phyloP scores from a whole-genome alignment of 1,140 invertebrate genomes.

The Hermatobates lingyangjiaoensis region DNA sequence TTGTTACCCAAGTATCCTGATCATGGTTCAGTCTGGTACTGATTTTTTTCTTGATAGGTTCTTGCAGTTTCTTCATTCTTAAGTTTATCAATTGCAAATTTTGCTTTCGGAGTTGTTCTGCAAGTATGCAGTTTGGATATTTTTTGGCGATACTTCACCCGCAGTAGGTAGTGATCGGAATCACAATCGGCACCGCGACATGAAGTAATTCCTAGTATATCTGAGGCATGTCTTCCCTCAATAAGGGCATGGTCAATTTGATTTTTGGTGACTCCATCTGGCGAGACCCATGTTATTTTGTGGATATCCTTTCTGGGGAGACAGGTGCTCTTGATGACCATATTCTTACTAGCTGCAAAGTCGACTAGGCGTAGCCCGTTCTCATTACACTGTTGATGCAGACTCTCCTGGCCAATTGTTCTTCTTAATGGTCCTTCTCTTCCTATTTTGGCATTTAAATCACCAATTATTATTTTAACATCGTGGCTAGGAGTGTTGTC shows the following conservation, averaged over 20 bases:
- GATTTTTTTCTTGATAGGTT: not conserved
- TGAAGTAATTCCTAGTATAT: not conserved
- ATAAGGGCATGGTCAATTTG: conserved; percentile 16
- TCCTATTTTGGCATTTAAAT: too few relatives aligned
- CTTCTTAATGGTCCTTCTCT: conserved; percentile 1
- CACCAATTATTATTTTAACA: too few relatives aligned
- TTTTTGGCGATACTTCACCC: not conserved
- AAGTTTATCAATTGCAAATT: not conserved
- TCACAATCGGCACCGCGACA: not conserved
- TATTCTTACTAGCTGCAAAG: conserved; percentile 12
- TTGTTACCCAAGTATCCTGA: not conserved
- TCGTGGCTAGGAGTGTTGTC: too few relatives aligned
- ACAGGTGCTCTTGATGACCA: conserved; percentile 13
- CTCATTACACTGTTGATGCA: conserved; percentile 15
- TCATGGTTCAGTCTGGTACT: not conserved
- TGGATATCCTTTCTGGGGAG: conserved; percentile 15
- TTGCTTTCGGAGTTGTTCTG: not conserved
- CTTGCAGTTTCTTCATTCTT: not conserved
- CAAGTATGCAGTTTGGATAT: not conserved
- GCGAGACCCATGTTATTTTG: conserved; percentile 12
- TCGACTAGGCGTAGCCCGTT: conserved; percentile 14
- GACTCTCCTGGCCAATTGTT: conserved; percentile 15
- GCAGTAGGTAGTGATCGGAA: not conserved
- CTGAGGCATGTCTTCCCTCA: conserved; percentile 1
- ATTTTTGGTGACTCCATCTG: conserved; percentile 10